A percentile compares a stretch with the other conserved stretches of the same genome.
phyloP scores from a whole-genome alignment of 2,797 vertebrate species.

The Scolopax bukidnonensis region DNA sequence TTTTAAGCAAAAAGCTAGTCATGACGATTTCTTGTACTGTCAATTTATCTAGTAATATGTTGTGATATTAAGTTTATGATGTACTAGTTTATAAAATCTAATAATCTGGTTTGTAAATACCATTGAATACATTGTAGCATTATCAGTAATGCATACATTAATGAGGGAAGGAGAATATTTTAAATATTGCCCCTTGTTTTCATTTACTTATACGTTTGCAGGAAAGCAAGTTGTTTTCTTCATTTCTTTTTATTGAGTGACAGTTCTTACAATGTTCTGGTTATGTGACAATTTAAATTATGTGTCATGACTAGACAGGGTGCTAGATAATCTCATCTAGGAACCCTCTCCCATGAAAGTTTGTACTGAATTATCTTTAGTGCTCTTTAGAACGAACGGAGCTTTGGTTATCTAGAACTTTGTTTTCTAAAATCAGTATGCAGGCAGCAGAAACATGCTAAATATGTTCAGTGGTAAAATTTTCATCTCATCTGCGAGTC shows the following conservation, averaged over 20 bases:
- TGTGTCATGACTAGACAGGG: accelerated
- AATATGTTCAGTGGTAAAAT: not conserved
- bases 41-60: not conserved
- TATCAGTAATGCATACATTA: not conserved
- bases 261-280: not conserved
- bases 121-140: not conserved
- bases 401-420: not conserved
- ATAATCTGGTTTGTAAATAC: not conserved
- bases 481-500: not conserved
- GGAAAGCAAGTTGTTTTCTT: not conserved
- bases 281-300: not conserved
- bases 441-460: not conserved
- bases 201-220: not conserved
- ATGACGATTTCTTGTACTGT: not conserved
- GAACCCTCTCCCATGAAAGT: not conserved
- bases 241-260: not conserved
- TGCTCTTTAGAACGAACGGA: not conserved
- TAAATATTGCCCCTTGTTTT: not conserved
- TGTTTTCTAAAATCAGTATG: not conserved
- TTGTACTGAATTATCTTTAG: not conserved
- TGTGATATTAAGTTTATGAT: not conserved
- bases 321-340: not conserved
- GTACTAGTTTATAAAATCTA: conserved; percentile 9
- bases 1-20: not conserved
- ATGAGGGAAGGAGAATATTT: not conserved